Conservation (phyloP, 1,140 invertebrate genomes). For the Leptinotarsa undecemlineata region DNA sequence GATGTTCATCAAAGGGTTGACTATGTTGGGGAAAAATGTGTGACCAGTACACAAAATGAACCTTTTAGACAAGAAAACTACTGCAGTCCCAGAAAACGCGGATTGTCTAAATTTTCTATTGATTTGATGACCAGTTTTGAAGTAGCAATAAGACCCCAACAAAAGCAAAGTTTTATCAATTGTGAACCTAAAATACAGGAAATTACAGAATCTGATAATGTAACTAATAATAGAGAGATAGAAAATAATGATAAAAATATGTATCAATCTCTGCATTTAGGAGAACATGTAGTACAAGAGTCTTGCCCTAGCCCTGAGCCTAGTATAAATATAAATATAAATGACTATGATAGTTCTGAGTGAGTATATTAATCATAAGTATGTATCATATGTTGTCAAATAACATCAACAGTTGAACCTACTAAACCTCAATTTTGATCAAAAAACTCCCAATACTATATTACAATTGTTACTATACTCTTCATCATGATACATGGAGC, state of each 20-base stretch:
- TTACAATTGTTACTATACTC: too few species aligned
- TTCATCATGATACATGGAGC: too few species aligned
- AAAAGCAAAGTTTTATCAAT: slow-evolving; percentile 52
- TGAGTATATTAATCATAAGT: slow-evolving; percentile 38
- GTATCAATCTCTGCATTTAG: slow-evolving; percentile 61
- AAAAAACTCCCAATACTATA: too few species aligned
- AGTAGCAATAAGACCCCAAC: slow-evolving; percentile 61
- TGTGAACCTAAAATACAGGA: slow-evolving; percentile 47
- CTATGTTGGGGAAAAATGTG: slow-evolving; percentile 29
- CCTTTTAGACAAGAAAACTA: slow-evolving; percentile 39
- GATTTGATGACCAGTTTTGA: slow-evolving; percentile 74
- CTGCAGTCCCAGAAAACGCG: slow-evolving; percentile 60
- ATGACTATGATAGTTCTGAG: slow-evolving; percentile 62
- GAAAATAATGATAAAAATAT: slow-evolving; percentile 42
- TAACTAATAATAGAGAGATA: slow-evolving; percentile 21
- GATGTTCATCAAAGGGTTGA: neutral
- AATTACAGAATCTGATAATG: slow-evolving; percentile 39
- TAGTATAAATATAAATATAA: slow-evolving; percentile 64
- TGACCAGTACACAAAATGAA: slow-evolving; percentile 40
- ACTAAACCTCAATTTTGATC: too few species aligned
- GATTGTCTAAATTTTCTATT: slow-evolving; percentile 65
- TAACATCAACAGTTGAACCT: too few species aligned
- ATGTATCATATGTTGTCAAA: neutral
- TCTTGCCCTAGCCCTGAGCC: slow-evolving; percentile 62
- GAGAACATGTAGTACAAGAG: slow-evolving; percentile 61